Base-by-base conservation (phyloP, 2,797 vertebrate genomes). In the Lates japonicus region DNA sequence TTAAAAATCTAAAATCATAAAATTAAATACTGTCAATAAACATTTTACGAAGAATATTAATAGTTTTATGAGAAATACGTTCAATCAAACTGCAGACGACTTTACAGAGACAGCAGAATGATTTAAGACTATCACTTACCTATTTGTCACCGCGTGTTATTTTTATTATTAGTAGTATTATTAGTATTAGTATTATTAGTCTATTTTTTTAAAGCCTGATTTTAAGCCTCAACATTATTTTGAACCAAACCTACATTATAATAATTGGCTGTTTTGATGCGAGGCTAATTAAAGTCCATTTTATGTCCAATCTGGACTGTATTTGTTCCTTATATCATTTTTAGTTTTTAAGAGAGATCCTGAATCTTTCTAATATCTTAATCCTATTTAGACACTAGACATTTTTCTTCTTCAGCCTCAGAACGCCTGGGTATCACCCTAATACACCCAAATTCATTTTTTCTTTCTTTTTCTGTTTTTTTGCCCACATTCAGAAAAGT, bases 151-250 rank as follows among this genome's bases (percentile, higher is more conserved):
- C 7, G 5, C 65, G 1, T 37, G 20, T 61, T 67, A 59, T 71
- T 68, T 52, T 64, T 62, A 52, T 72, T 73, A 54, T 68, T 55
- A 65, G 46, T 76, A 59, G 69, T 63, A 73, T 78, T 68, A 49
- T 46, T 64, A 4, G 60, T 82, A 57, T 29, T 55, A 14, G 60
- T 69, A 8, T 29, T 37, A 7, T 58, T 67, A 2, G 31, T n/a
- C 63, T 68, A 17, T 66, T 60, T 31, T 44, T 16, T 16, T 29
- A 12, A n/a, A n/a, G n/a, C 25, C 44, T 12, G 3, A 20, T 35
- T 14, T 14, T 29, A 37, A 13, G 22, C 39, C 33, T 13, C 20
- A 14, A 12, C 1, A 22, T 22, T 31, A 52, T 44, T 73, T 80
- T 51, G 3, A 25, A 33, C 2, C 29, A 60, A 51, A 66, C 25